Evolutionary conservation across 2,888 invertebrate genomes (phyloP).

Genomic region (Spatulosminthurus flaviceps): DNA sequence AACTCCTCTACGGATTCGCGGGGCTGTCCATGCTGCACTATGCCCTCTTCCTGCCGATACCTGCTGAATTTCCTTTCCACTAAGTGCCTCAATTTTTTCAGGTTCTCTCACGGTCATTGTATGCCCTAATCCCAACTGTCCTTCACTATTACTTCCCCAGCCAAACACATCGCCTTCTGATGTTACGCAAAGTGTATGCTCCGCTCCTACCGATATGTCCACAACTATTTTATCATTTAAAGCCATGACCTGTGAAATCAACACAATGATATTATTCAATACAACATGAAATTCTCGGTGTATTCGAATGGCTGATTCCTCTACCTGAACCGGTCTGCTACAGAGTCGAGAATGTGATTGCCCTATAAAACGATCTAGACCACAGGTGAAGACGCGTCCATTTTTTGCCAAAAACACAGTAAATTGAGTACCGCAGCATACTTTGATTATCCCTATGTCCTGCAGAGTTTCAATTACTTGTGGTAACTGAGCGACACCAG

Average conservation of each 20-base stretch:
- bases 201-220: slow-evolving; percentile 73
- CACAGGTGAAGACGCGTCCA: slow-evolving; percentile 73
- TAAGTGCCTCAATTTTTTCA: slow-evolving; percentile 69
- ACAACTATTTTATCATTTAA: slow-evolving; percentile 69
- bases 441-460: slow-evolving; percentile 71
- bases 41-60: slow-evolving; percentile 74
- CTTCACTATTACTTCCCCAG: slow-evolving; percentile 68
- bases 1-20: slow-evolving; percentile 69
- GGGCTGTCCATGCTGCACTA: slow-evolving; percentile 73
- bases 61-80: slow-evolving; percentile 68
- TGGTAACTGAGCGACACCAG: slow-evolving; percentile 54
- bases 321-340: slow-evolving; percentile 69
- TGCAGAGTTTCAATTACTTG: slow-evolving; percentile 70
- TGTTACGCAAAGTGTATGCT: slow-evolving; percentile 70
- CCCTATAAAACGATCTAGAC: slow-evolving; percentile 72
- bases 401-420: slow-evolving; percentile 72
- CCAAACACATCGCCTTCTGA: slow-evolving; percentile 57
- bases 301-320: too few species aligned
- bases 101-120: slow-evolving; percentile 71
- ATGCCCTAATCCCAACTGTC: slow-evolving; percentile 72
- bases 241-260: slow-evolving; percentile 66
- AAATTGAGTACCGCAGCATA: slow-evolving; percentile 74
- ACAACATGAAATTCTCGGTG: too few species aligned
- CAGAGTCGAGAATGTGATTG: slow-evolving; percentile 70
- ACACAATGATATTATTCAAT: background rate